A percentile compares a stretch with the other conserved stretches of the same genome.
Evolutionary conservation across 2,888 invertebrate genomes (phyloP).

Genomic region (Ramazzottius varieornatus): DNA sequence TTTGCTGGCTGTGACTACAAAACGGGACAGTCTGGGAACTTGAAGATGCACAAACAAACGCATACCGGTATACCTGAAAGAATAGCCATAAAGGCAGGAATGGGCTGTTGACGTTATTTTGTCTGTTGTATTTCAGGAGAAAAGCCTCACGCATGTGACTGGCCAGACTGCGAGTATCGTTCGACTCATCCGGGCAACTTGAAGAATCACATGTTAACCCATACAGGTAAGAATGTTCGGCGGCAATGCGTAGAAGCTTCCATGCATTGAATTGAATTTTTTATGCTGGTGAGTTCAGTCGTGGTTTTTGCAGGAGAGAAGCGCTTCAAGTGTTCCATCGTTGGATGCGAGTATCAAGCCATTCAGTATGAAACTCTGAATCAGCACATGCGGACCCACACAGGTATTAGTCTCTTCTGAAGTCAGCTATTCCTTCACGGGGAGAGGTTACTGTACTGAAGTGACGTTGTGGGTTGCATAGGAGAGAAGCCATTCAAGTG

Average conservation of each 20-base stretch:
- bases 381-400: background rate
- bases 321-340: background rate
- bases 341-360: background rate
- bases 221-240: background rate
- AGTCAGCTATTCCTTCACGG: background rate
- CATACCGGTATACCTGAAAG: background rate
- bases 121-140: background rate
- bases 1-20: background rate
- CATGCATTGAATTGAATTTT: too few relatives aligned
- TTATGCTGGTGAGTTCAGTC: too few relatives aligned
- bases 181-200: background rate
- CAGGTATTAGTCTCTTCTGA: background rate
- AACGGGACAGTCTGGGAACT: background rate
- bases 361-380: background rate
- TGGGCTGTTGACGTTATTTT: too few relatives aligned
- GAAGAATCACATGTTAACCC: background rate
- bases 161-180: background rate
- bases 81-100: too few relatives aligned
- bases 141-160: background rate
- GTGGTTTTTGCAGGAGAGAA: background rate
- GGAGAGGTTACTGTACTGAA: background rate
- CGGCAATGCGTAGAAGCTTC: too few relatives aligned
- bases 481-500: background rate
- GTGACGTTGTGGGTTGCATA: background rate
- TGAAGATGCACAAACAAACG: background rate